phyloP scores from a whole-genome alignment of 2,797 vertebrate genomes.

The Phataginus tricuspis region DNA sequence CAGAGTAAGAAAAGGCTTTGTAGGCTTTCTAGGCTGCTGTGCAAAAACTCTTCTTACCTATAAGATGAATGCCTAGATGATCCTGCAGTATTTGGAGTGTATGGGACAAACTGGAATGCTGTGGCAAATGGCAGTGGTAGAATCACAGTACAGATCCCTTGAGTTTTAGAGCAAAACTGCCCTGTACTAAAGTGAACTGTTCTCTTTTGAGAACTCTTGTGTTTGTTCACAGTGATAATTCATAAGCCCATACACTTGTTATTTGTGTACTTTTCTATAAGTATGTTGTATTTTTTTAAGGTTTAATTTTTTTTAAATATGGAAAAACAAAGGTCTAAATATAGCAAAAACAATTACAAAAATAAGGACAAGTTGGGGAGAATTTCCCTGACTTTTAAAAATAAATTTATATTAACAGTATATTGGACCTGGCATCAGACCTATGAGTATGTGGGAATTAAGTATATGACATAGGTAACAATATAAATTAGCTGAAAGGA shows the following conservation, averaged over 20 bases:
- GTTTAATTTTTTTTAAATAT: background rate
- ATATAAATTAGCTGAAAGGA: background rate
- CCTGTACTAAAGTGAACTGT: background rate
- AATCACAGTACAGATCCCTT: background rate
- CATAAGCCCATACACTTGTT: background rate
- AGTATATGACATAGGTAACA: background rate
- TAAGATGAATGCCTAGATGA: background rate
- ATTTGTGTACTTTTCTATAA: background rate
- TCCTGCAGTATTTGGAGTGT: background rate
- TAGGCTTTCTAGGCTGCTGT: background rate
- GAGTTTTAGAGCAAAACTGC: background rate
- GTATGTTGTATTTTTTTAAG: background rate
- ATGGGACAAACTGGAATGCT: background rate
- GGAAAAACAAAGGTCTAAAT: background rate
- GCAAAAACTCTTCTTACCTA: background rate
- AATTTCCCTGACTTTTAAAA: constrained; percentile 3
- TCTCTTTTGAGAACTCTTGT: background rate
- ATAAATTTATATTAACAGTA: constrained; percentile 17
- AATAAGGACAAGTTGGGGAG: background rate
- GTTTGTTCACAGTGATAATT: background rate
- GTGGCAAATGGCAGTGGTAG: background rate
- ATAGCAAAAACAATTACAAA: background rate
- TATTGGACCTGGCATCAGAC: background rate
- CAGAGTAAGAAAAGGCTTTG: background rate
- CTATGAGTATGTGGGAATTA: background rate